Conservation (phyloP, 2,888 invertebrate genomes). For the Alcis repandata region DNA sequence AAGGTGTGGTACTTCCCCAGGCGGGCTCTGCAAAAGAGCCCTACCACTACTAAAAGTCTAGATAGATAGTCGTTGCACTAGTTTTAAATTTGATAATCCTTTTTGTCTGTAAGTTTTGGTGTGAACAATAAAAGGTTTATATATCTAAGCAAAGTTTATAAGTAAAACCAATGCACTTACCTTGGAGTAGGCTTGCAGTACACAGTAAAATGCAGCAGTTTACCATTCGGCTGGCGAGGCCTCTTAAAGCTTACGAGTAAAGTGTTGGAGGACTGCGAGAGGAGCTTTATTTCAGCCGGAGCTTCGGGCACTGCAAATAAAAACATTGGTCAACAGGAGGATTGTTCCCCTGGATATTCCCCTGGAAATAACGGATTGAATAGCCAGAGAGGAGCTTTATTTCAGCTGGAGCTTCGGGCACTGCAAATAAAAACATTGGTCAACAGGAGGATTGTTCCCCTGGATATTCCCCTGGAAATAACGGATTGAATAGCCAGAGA, state of each 20-base stretch:
- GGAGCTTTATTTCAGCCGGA: conserved; percentile 93
- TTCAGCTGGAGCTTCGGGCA: conserved; percentile 94
- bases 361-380: too few relatives aligned
- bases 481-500: too few relatives aligned
- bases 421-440: conserved; percentile 71
- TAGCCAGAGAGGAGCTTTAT: conserved; percentile 94
- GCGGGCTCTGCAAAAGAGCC: too few relatives aligned
- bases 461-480: too few relatives aligned
- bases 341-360: too few relatives aligned
- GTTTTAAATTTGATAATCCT: too few relatives aligned
- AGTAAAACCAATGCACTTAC: conserved; percentile 58
- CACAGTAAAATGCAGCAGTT: conserved; percentile 92
- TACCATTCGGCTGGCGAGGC: conserved; percentile 93
- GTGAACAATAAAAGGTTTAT: too few relatives aligned
- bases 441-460: background rate
- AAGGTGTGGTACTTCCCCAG: too few relatives aligned
- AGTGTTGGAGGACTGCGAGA: conserved; percentile 92
- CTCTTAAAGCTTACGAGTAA: conserved; percentile 94
- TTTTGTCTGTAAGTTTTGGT: too few relatives aligned
- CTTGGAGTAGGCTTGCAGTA: conserved; percentile 87
- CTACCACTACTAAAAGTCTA: too few relatives aligned
- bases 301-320: conserved; percentile 91
- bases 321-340: background rate
- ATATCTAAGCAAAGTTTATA: too few relatives aligned
- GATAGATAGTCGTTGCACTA: too few relatives aligned